phyloP scores from a whole-genome alignment of 2,888 invertebrate species.

The Drosophila mulleri region DNA sequence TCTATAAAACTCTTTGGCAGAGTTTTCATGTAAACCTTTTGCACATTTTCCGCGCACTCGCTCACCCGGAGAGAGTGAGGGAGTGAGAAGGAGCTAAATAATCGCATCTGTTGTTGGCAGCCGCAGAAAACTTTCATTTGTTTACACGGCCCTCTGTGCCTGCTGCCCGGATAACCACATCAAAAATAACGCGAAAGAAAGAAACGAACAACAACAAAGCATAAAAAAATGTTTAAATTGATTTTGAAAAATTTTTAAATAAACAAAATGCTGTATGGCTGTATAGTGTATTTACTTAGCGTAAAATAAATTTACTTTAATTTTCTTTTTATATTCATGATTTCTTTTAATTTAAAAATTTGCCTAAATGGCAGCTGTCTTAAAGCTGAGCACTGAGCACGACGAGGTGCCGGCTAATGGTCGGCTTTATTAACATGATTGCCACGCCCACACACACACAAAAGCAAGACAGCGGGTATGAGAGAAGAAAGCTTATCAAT shows the following conservation, averaged over 20 bases:
- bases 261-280: conserved; percentile 55
- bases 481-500: conserved; percentile 71
- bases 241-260: conserved; percentile 73
- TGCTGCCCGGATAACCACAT: conserved; percentile 70
- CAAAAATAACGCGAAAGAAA: conserved; percentile 63
- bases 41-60: conserved; percentile 31
- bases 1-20: conserved; percentile 7
- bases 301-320: conserved; percentile 23
- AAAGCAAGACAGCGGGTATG: neutral
- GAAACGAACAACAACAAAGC: neutral
- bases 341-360: conserved; percentile 18
- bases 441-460: conserved; percentile 43
- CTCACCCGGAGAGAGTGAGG: neutral
- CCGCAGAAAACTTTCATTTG: conserved; percentile 67
- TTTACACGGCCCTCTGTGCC: conserved; percentile 56
- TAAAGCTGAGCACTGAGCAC: conserved; percentile 20
- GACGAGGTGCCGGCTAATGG: conserved; percentile 50
- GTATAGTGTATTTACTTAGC: conserved; percentile 48
- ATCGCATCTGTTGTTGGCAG: conserved; percentile 66
- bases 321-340: neutral
- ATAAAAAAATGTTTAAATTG: conserved; percentile 66
- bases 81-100: conserved; percentile 1
- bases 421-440: conserved; percentile 73
- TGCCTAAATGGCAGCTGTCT: conserved; percentile 31
- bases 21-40: conserved; percentile 42